These are phyloP conservation scores for Gastracanthus pulcherrimus DNA, from an alignment of 2,888 invertebrate genomes.

Conservation along the genomic window DNA sequence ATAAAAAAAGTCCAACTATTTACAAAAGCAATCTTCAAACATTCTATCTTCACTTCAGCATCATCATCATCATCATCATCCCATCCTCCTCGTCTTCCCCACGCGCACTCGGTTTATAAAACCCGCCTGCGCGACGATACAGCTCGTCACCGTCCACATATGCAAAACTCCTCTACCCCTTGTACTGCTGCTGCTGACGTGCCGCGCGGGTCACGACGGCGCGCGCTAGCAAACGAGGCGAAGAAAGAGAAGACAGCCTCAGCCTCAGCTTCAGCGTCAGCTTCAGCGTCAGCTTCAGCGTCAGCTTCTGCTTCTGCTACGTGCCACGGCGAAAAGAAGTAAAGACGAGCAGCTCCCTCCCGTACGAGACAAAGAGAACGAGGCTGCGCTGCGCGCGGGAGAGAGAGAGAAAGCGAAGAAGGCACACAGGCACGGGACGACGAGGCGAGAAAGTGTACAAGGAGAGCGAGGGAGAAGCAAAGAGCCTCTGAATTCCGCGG, in stretches of 20 bases:
- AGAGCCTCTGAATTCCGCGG: conserved; percentile 35
- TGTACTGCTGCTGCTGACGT: too few relatives aligned
- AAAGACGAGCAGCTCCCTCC: too few relatives aligned
- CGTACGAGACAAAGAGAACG: conserved; percentile 40
- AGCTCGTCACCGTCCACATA: background rate
- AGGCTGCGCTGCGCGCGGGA: background rate
- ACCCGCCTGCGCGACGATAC: background rate
- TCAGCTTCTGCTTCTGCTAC: background rate
- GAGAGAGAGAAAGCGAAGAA: conserved; percentile 7
- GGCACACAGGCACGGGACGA: conserved; percentile 40
- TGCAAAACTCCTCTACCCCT: background rate
- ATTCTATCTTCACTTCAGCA: too few relatives aligned
- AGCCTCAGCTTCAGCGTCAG: background rate
- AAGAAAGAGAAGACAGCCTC: too few relatives aligned
- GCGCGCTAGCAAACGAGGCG: background rate
- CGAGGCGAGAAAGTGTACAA: conserved; percentile 12
- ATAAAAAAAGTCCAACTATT: too few relatives aligned
- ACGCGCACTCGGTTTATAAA: too few relatives aligned
- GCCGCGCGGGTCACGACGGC: background rate
- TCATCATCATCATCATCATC: too few relatives aligned
- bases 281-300: background rate
- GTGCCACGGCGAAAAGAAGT: conserved; percentile 29
- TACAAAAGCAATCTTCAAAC: too few relatives aligned
- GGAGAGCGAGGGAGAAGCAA: conserved; percentile 5
- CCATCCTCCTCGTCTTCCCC: too few relatives aligned